These are phyloP conservation scores for Allacma fusca DNA, from an alignment of 2,888 invertebrate genomes.

Conservation along the genomic window DNA sequence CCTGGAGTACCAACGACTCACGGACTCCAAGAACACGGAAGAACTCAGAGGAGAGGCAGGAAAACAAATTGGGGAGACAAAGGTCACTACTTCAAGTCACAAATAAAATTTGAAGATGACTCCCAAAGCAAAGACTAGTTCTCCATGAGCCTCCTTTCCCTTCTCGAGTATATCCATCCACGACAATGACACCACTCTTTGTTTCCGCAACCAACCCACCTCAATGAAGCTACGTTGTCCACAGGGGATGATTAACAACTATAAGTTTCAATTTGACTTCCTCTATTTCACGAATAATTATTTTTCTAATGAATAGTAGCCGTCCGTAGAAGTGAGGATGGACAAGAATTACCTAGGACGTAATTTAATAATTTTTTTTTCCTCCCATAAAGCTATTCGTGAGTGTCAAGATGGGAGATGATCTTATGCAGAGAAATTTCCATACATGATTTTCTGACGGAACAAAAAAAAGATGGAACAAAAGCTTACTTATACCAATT, in stretches of 20 bases:
- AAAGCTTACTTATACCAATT: background rate
- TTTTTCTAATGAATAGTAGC: no score
- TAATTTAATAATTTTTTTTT: background rate
- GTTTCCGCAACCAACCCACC: background rate
- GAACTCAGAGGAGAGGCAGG: no score
- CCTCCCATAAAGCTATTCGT: background rate
- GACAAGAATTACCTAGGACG: background rate
- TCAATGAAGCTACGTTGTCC: no score
- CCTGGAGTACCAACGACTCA: no score
- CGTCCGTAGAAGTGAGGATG: background rate
- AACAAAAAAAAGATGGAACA: conserved; percentile 12
- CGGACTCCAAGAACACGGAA: no score
- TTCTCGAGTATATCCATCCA: background rate
- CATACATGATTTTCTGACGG: conserved; percentile 8
- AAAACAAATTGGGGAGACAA: background rate
- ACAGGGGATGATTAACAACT: background rate
- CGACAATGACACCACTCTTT: background rate
- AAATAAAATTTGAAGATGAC: background rate
- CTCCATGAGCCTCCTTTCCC: conserved; percentile 1
- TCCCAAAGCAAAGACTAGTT: background rate
- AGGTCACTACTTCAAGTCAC: background rate
- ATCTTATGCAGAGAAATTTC: conserved; percentile 12
- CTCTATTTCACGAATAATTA: background rate
- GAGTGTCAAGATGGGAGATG: background rate
- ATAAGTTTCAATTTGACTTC: background rate